Conservation (phyloP, 2,113 vertebrate species). For the Sapayoa aenigma region DNA sequence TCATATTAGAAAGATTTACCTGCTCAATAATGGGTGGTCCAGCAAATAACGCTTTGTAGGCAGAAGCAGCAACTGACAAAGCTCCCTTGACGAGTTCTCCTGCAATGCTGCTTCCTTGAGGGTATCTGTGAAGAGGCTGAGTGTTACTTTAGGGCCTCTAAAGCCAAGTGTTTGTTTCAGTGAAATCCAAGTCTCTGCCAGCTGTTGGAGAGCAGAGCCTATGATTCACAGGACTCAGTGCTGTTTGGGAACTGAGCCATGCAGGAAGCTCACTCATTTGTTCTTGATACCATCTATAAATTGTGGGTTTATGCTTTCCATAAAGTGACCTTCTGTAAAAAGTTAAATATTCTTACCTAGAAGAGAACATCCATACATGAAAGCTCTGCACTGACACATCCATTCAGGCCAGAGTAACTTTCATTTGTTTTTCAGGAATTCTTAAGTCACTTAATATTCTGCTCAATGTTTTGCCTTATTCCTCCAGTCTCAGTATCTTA, state of each 20-base stretch:
- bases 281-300: not conserved
- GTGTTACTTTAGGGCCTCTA: not conserved
- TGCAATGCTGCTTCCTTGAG: constrained; percentile 82
- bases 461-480: not conserved
- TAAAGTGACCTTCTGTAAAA: not conserved
- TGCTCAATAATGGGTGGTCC: constrained; percentile 84
- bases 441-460: not conserved
- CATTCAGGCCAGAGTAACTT: not conserved
- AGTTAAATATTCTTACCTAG: not conserved
- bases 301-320: not conserved
- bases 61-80: constrained; percentile 95
- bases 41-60: constrained; percentile 95
- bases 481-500: not conserved
- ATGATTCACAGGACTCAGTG: not conserved
- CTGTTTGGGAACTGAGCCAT: not conserved
- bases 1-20: constrained; percentile 65
- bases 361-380: not conserved
- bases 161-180: not conserved
- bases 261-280: not conserved
- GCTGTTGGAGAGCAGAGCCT: not conserved
- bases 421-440: not conserved
- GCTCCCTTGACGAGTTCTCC: constrained; percentile 94
- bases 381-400: not conserved
- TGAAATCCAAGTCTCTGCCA: not conserved
- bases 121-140: constrained; percentile 58